Evolutionary conservation across 2,888 invertebrate genomes (phyloP), one percentile per base, ranked within the genome.

Genomic region (Priocnemis perturbator): DNA sequence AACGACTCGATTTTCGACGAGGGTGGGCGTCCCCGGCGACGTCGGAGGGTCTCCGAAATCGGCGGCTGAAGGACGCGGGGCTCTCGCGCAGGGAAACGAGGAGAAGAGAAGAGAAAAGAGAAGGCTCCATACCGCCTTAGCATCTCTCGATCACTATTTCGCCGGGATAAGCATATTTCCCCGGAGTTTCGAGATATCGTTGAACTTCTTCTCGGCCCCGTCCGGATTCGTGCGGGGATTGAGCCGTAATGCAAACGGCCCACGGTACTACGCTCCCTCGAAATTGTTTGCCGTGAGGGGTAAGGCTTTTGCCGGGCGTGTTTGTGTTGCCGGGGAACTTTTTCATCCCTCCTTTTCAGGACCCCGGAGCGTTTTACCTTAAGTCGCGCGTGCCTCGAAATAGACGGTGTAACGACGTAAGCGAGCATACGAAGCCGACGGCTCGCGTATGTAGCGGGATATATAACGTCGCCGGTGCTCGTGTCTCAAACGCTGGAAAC

Each of bases 161-260:
- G 62, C 68, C 56, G 60, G 75, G 78, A 83, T 83, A 83, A 84
- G 84, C 83, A 83, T 84, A 84, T 83, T 84, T 82, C 79, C 74
- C 78, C 57, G 44, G 72, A 81, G 81, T 81, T 79, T 78, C 80
- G 63, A 78, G 80, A 80, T 79, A 79, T 80, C 78, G 73, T 20
- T 67, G 64, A 84, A 83, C 74, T 82, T 83, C 78, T 81, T 78
- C 72, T 73, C 65, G 17, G 3, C 74, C 52, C 59, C 77, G n/a
- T n/a, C n/a, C n/a, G n/a, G n/a, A n/a, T n/a, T n/a, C n/a, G n/a
- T n/a, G n/a, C n/a, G n/a, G 67, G 74, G 74, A 73, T 77, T 72
- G 67, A 64, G 67, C 73, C 67, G 78, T 81, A 81, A 83, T 79
- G 80, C 72, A 81, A 81, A 82, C 73, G 7, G 73, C 71, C 71